Evolutionary conservation across 2,888 invertebrate species (phyloP).

Genomic region (Polydrusus tereticollis): DNA sequence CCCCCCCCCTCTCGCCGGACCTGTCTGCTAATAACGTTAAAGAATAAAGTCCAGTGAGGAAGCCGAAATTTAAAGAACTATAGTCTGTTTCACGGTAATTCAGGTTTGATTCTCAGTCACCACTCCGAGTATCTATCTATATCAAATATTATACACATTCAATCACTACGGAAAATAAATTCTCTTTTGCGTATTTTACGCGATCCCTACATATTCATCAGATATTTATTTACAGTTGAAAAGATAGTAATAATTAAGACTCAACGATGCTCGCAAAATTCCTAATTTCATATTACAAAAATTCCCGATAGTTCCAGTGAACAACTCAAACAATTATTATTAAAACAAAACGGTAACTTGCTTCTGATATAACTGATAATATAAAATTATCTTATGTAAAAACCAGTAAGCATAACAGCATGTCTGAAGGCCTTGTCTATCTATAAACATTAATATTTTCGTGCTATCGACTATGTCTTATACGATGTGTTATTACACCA

Average conservation of each 20-base stretch:
- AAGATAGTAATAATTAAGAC: not conserved
- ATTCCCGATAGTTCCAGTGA: conserved; percentile 9
- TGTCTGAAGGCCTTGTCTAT: not conserved
- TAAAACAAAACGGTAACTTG: conserved; percentile 22
- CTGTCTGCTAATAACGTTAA: too few relatives aligned
- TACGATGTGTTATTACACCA: not conserved
- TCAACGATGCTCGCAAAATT: not conserved
- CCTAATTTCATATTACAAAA: not conserved
- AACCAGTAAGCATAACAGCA: conserved; percentile 23
- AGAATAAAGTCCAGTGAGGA: too few relatives aligned
- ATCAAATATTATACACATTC: too few relatives aligned
- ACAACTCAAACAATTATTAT: conserved; percentile 8
- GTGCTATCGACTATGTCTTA: too few relatives aligned
- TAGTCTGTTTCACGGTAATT: too few relatives aligned
- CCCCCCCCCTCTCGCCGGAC: too few relatives aligned
- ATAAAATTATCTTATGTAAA: conserved; percentile 19
- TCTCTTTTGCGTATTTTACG: too few relatives aligned
- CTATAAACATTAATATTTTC: not conserved
- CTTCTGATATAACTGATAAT: conserved; percentile 16
- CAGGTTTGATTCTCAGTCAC: too few relatives aligned
- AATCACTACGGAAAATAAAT: too few relatives aligned
- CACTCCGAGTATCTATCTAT: too few relatives aligned
- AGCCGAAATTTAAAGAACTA: too few relatives aligned
- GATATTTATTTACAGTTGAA: not conserved
- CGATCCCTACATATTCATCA: too few relatives aligned